Evolutionary conservation across 2,888 invertebrate genomes (phyloP), one percentile per base, ranked within the genome.

Genomic region (Ennomos quercinarius): DNA sequence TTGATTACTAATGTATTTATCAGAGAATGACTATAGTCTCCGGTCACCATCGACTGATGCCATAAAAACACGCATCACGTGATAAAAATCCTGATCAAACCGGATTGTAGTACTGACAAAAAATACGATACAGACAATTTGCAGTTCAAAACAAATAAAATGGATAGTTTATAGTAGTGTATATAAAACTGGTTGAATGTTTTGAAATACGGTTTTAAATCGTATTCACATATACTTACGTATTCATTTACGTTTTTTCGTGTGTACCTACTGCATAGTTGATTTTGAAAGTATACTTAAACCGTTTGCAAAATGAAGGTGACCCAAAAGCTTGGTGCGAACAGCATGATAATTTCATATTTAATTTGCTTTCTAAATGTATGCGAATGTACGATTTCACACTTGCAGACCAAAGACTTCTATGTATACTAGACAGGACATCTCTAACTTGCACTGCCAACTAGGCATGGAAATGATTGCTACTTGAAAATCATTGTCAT

Each of bases 211-310:
- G 27, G 6, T 27, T 27, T 41, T 12, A 11, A 47, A 10, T 37
- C 35, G 11, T 42, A 43, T 43, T 41, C 13, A 36, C 11, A 9
- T 45, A 35, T 11, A 45, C 5, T 27, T 12, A 36, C 2, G 43
- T 43, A 27, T 27, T 27, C 2, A 6, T 27, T 27, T 27, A 6
- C 5, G 27, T 4, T 27, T 6, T 27, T 27, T 27, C 27, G 27
- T 27, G 17, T 13, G 50, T 36, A 12, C 43, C 12, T 52, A 12
- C 44, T 8, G 42, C 38, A 44, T 44, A 27, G 38, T 34, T 44
- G 39, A 1, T 44, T 52, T 44, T 17, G 52, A 52, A 52, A 44
- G 44, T 39, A 10, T 42, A 37, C 44, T n/a, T n/a, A n/a, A n/a
- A 52, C 50, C 51, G 44, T 52, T 43, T 10, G 43, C 11, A 8